Conservation (phyloP, 2,113 vertebrate genomes). For the Cottus gobio region DNA sequence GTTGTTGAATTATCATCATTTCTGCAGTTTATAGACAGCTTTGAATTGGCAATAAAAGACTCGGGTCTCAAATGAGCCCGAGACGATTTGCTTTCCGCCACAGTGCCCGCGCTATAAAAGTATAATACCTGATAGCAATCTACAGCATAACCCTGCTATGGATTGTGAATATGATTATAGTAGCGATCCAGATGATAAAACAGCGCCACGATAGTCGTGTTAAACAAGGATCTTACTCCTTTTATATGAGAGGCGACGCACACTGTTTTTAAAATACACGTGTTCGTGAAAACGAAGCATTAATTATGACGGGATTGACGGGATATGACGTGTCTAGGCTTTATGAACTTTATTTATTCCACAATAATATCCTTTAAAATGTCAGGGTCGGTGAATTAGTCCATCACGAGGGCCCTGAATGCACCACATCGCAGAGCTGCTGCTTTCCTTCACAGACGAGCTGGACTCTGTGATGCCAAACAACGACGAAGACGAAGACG, state of each 20-base stretch:
- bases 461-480: conserved; percentile 53
- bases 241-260: neutral
- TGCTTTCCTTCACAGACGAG: conserved; percentile 13
- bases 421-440: conserved; percentile 23
- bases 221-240: conserved; percentile 8
- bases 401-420: neutral
- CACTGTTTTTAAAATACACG: neutral
- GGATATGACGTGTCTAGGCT: neutral
- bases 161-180: conserved; percentile 47
- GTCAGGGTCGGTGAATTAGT: neutral
- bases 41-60: conserved; percentile 18
- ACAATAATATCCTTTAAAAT: neutral
- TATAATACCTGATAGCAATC: conserved; percentile 29
- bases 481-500: conserved; percentile 37
- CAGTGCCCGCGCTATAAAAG: conserved; percentile 5
- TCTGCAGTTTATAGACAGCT: neutral
- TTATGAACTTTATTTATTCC: neutral
- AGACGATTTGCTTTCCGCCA: conserved; percentile 35
- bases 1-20: neutral
- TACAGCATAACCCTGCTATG: conserved; percentile 10
- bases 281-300: neutral
- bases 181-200: conserved; percentile 39
- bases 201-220: conserved; percentile 7
- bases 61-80: conserved; percentile 13
- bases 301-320: neutral